A percentile compares a stretch with the other conserved stretches of the same genome.
Conservation (phyloP, 2,888 invertebrate species). For the Leptinotarsa juncta region DNA sequence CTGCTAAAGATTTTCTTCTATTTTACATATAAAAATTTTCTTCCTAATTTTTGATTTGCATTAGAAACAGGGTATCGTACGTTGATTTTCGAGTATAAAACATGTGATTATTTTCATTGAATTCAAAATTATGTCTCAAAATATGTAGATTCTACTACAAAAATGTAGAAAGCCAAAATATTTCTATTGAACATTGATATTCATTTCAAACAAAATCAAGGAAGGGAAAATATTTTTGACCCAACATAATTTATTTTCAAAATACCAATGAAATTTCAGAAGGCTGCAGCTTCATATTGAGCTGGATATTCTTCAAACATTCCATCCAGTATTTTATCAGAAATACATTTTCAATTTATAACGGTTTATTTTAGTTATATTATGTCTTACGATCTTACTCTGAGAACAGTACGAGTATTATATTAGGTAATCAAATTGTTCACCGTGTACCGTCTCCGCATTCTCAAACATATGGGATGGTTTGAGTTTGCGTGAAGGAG, state of each 20-base stretch:
- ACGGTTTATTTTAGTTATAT: background rate
- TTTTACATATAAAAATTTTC: too few relatives aligned
- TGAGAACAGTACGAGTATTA: background rate
- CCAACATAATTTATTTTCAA: background rate
- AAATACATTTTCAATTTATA: background rate
- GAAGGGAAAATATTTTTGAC: background rate
- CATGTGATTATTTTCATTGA: too few relatives aligned
- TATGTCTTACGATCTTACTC: background rate
- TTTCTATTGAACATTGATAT: too few relatives aligned
- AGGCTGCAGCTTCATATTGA: background rate
- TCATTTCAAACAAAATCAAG: too few relatives aligned
- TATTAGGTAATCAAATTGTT: slow-evolving; percentile 6
- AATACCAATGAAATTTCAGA: background rate
- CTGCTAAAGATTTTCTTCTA: too few relatives aligned
- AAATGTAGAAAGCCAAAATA: too few relatives aligned
- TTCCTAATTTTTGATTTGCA: too few relatives aligned
- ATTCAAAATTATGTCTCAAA: too few relatives aligned
- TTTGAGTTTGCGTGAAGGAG: slow-evolving; percentile 8
- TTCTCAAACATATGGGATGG: slow-evolving; percentile 1
- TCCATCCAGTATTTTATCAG: background rate
- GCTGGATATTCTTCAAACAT: slow-evolving; percentile 1
- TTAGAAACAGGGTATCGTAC: too few relatives aligned
- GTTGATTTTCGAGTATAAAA: too few relatives aligned
- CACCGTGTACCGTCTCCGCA: background rate
- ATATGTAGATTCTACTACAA: too few relatives aligned